Evolutionary conservation across 2,888 invertebrate species (phyloP).

Genomic region (Tetranychus piercei): DNA sequence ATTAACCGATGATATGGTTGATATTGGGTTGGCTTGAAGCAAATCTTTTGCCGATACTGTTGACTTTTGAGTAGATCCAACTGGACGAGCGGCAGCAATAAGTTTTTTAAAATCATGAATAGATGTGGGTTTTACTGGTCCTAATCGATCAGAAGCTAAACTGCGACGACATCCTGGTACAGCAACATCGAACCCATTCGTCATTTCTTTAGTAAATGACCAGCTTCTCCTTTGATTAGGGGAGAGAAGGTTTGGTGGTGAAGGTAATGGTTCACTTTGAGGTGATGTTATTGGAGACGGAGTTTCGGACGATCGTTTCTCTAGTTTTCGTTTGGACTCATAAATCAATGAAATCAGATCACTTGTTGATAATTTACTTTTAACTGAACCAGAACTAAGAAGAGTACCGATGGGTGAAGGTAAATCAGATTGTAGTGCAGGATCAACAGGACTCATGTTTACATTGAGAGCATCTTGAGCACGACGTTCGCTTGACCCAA

Average conservation of each 20-base stretch:
- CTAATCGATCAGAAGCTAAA: conserved; percentile 28
- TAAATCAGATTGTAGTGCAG: not conserved
- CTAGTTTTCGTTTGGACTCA: conserved; percentile 27
- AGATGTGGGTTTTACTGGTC: conserved; percentile 46
- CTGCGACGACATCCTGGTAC: conserved; percentile 20
- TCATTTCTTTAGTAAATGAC: conserved; percentile 4
- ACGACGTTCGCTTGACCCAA: not conserved
- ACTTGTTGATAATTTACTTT: conserved; percentile 25
- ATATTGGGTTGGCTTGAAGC: conserved; percentile 13
- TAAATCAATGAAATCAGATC: conserved; percentile 28
- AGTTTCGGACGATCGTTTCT: not conserved
- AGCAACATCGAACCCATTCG: not conserved
- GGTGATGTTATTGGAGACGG: conserved; percentile 15
- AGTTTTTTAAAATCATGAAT: conserved; percentile 65
- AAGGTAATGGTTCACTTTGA: not conserved
- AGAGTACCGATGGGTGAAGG: not conserved
- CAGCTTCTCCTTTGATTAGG: not conserved
- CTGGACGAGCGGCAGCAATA: conserved; percentile 25
- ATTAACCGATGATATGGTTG: conserved; percentile 20
- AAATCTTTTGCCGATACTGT: conserved; percentile 17
- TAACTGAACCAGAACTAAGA: not conserved
- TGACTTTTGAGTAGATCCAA: not conserved
- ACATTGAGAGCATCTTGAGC: not conserved
- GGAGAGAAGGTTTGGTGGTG: not conserved
- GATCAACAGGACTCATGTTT: not conserved